Base-by-base conservation (phyloP, 2,113 vertebrate species). In the Oryzias javanicus region DNA sequence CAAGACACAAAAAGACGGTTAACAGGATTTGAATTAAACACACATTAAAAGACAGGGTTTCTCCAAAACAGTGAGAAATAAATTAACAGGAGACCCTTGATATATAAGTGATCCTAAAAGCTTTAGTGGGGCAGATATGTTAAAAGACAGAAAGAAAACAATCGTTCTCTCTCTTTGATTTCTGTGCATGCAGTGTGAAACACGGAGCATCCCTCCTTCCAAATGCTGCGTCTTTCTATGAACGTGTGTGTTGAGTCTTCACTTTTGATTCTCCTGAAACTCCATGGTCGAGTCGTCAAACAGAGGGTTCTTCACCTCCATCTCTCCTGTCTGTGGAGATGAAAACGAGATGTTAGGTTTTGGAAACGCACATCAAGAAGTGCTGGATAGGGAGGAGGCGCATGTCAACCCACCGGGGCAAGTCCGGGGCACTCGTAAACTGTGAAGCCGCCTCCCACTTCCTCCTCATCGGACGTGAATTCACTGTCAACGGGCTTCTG, bases 271-370 rank as follows among this genome's bases (percentile, higher is more conserved):
- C 77, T 80, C 74, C 57, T 86, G 86, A 48, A 79, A 84, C 0
- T 93, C 82, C 60, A 94, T 75, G 29, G 90, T 85, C 0, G 92
- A 90, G 73, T 96, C 96, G 0, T 98, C 95, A 47, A 99, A 99
- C 62, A 98, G 90, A 0, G 97, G 97, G 80, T 99, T 99, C 70
- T 94, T 96, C 75, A 99, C 97, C 79, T 99, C 97, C 97, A 99
- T 99, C 85, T 99, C 97, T 41, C 97, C 97, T 0, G 96, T 99
- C 97, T 98, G 90, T 55, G 5, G 64, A 72, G 41, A 35, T 12
- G 35, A 35, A 35, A 35, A 35, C 10, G 35, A 35, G 8, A 8
- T 12, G 35, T 35, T 35, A 35, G 25, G 35, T 35, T 35, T 35
- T 3, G 35, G 8, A 35, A 35, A 12, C 10, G 35, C 35, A 10